phyloP scores from a whole-genome alignment of 37 sponge, comb jelly and placozoan species.

The Hormiphora californensis region DNA sequence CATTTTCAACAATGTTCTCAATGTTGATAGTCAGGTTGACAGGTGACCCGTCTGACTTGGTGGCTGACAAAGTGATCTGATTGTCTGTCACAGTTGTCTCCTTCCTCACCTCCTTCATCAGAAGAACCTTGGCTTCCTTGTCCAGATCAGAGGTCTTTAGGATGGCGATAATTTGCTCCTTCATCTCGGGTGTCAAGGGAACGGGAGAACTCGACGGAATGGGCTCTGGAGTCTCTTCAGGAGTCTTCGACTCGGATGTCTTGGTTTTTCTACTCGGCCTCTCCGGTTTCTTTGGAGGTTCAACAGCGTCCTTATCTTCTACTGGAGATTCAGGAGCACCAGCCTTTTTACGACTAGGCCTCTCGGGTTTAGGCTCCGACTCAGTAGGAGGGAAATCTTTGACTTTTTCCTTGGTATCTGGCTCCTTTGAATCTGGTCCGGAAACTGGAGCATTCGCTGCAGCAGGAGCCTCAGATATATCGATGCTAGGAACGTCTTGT shows the following conservation, averaged over 20 bases:
- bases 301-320: no score
- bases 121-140: not conserved
- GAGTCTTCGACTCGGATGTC: not conserved
- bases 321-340: no score
- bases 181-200: not conserved
- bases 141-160: not conserved
- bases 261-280: not conserved
- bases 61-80: not conserved
- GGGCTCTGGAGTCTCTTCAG: not conserved
- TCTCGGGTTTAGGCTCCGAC: no score
- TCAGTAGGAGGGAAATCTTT: no score
- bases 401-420: no score
- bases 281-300: not conserved
- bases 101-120: not conserved
- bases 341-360: no score
- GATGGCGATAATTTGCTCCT: not conserved
- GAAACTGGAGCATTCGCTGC: no score
- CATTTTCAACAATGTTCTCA: not conserved
- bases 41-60: constrained; percentile 2
- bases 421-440: no score
- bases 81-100: not conserved
- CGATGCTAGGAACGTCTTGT: no score
- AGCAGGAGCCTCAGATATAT: no score
- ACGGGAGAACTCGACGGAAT: no score
- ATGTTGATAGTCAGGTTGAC: constrained; percentile 20